phyloP scores from a whole-genome alignment of 2,113 vertebrate genomes.

The Leptobrachium ailaonicum region DNA sequence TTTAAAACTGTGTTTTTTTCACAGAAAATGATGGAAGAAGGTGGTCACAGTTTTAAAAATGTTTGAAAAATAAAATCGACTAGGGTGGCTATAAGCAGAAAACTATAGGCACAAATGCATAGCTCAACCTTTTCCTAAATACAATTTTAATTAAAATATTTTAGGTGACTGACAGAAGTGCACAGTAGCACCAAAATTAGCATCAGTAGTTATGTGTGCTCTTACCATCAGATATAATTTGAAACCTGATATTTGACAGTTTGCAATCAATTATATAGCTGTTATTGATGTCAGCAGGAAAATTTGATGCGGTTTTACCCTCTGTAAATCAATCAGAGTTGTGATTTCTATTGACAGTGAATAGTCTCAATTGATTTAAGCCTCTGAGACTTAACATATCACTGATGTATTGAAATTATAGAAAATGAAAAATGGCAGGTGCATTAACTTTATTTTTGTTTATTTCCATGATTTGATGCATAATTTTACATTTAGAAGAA shows the following conservation, averaged over 20 bases:
- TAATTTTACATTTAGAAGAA: background rate
- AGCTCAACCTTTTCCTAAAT: conserved; percentile 9
- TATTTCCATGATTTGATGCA: conserved; percentile 35
- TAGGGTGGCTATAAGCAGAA: conserved; percentile 1
- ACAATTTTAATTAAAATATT: conserved; percentile 5
- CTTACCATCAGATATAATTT: conserved; percentile 35
- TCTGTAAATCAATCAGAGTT: conserved; percentile 50
- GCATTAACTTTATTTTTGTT: conserved; percentile 35
- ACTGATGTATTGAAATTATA: conserved; percentile 44
- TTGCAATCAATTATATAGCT: conserved; percentile 50
- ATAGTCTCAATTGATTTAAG: conserved; percentile 52
- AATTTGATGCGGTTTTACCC: conserved; percentile 43
- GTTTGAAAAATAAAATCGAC: no score
- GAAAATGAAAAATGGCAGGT: conserved; percentile 40
- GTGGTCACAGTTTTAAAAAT: no score
- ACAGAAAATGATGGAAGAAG: no score
- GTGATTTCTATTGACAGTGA: conserved; percentile 51
- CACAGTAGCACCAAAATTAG: conserved; percentile 30
- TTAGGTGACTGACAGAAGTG: conserved; percentile 36
- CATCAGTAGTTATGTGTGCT: conserved; percentile 28
- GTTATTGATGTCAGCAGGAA: conserved; percentile 49
- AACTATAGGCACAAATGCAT: no score
- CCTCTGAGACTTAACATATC: conserved; percentile 29
- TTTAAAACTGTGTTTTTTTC: no score
- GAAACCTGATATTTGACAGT: conserved; percentile 48